Conservation (phyloP, 2,113 vertebrate genomes). For the Craseonycteris thonglongyai region DNA sequence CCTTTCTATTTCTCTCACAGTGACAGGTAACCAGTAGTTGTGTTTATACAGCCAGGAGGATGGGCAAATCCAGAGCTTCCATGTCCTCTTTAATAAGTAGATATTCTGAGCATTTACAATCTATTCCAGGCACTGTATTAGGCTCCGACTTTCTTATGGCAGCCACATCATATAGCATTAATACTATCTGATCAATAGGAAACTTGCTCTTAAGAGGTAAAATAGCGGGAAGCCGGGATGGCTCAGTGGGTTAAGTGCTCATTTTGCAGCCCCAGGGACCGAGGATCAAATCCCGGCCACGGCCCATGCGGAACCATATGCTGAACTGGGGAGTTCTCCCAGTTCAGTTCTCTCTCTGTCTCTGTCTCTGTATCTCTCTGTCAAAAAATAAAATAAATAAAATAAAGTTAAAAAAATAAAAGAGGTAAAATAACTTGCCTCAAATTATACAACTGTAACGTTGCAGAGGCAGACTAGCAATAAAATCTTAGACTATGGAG, state of each 20-base stretch:
- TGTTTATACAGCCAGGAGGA: neutral
- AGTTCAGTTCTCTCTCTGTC: no score
- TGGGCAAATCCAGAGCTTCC: neutral
- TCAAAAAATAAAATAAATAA: no score
- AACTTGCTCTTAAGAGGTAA: neutral
- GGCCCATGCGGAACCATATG: no score
- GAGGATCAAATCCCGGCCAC: no score
- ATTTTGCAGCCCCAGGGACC: no score
- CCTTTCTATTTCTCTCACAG: neutral
- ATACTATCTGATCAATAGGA: neutral
- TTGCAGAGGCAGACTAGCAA: neutral
- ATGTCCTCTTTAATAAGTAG: neutral
- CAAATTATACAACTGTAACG: neutral
- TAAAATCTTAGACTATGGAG: neutral
- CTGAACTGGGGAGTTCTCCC: no score
- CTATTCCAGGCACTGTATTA: neutral
- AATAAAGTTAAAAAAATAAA: no score
- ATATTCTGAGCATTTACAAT: neutral
- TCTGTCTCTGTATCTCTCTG: no score
- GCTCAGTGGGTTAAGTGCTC: no score
- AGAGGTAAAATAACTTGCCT: neutral
- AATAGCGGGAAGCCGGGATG: no score
- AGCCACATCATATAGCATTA: neutral
- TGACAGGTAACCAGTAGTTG: neutral
- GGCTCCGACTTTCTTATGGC: neutral